Base-by-base conservation (phyloP, 2,113 vertebrate genomes). In the Elgaria multicarinata region DNA sequence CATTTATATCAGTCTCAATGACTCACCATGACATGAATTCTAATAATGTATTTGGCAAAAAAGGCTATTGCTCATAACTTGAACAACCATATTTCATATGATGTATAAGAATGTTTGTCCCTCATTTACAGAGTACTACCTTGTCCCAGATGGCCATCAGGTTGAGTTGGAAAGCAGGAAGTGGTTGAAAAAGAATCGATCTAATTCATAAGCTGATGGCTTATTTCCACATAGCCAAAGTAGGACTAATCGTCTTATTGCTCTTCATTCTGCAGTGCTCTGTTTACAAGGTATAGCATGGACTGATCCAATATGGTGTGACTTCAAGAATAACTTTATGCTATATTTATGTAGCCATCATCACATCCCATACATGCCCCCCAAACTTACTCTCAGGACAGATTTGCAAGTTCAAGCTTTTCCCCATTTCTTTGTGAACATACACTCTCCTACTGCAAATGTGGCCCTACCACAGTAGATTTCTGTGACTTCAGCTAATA, bases 31-130 rank as follows among this genome's bases (percentile, higher is more conserved):
- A 83, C 85, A 87, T 87, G 86, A 90, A 87, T 83, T 83, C 62
- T 62, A 87, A 90, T 87, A 87, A 90, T 77, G 85, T 87, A 77
- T 83, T 90, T 87, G 46, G 62, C 85, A 62, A 87, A 88, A 82
- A 55, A 58, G n/a, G 62, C 42, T 31, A 72, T 72, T 71, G 13
- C 86, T 88, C 80, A 72, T 88, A 84, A 79, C 39, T 55, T 18
- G 50, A 42, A 74, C 31, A 85, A 64, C 42, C 64, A 77, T 90
- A 87, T 87, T 87, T 87, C 89, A 87, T 69, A 55, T 72, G 86
- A 88, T 79, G 80, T 79, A 88, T 91, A 85, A 39, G 80, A 77
- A 90, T 42, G 62, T 69, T 62, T 85, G 82, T 69, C 75, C 58
- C 72, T 77, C 71, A 20, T 87, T 83, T 71, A 39, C 80, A 71